These are phyloP conservation scores for Notothenia rossii DNA, from an alignment of 2,113 vertebrate species.

Conservation along the genomic window DNA sequence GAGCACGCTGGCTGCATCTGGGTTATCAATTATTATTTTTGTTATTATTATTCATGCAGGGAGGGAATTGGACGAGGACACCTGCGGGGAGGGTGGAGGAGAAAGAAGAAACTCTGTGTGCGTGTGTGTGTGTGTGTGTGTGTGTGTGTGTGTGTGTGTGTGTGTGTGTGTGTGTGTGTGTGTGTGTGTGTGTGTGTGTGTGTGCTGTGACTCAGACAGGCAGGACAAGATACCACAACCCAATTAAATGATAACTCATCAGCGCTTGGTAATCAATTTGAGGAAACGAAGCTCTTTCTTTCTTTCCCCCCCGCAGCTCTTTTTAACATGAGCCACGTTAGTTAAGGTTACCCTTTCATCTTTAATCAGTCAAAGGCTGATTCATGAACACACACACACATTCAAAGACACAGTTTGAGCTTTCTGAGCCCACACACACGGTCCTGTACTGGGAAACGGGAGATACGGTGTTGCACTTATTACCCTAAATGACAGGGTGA, in stretches of 20 bases:
- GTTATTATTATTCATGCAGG: constrained; percentile 70
- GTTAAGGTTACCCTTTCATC: constrained; percentile 64
- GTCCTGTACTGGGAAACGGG: constrained; percentile 41
- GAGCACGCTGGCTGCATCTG: constrained; percentile 62
- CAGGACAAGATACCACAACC: constrained; percentile 34
- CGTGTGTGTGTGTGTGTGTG: no score
- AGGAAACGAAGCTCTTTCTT: constrained; percentile 30
- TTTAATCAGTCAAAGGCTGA: constrained; percentile 60
- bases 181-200: constrained; percentile 10
- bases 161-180: no score
- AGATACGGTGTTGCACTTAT: constrained; percentile 60
- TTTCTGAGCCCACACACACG: constrained; percentile 55
- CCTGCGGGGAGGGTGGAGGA: constrained; percentile 72
- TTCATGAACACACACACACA: constrained; percentile 48
- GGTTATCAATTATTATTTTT: constrained; percentile 70
- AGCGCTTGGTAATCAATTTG: constrained; percentile 61
- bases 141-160: constrained; percentile 14
- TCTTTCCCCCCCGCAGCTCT: constrained; percentile 19
- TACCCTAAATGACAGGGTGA: constrained; percentile 57
- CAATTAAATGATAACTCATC: constrained; percentile 75
- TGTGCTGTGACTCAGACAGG: constrained; percentile 26
- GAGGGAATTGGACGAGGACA: constrained; percentile 74
- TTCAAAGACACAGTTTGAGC: constrained; percentile 26
- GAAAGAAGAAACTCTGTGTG: no score
- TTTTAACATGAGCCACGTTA: constrained; percentile 52